Percentiles rank a stretch among this genome's conserved stretches.
phyloP scores from a whole-genome alignment of 2,888 invertebrate genomes.

The Meta bourneti region DNA sequence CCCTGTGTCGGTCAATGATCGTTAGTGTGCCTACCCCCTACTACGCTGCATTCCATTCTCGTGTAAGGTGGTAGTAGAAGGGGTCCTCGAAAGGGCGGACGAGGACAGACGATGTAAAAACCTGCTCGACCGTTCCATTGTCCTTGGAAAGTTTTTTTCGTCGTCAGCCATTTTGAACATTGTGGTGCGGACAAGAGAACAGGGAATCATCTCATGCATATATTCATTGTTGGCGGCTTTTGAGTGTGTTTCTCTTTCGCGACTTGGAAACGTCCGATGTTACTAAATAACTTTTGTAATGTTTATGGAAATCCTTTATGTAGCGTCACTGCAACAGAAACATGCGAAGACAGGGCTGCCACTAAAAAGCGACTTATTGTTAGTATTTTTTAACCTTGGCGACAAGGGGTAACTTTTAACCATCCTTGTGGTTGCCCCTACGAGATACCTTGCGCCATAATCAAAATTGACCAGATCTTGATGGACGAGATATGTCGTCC shows the following conservation, averaged over 20 bases:
- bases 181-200: neutral
- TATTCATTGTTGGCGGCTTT: neutral
- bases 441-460: too few relatives aligned
- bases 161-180: neutral
- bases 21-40: slow-evolving; percentile 6
- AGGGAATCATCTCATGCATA: neutral
- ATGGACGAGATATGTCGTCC: too few relatives aligned
- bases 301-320: neutral
- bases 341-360: neutral
- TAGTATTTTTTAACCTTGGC: too few relatives aligned
- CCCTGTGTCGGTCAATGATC: slow-evolving; percentile 44
- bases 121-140: slow-evolving; percentile 8
- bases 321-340: neutral
- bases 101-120: neutral
- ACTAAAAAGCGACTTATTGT: neutral
- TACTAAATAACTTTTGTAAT: neutral
- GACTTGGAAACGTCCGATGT: neutral
- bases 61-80: slow-evolving; percentile 32
- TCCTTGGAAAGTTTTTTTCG: slow-evolving; percentile 22
- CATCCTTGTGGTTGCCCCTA: too few relatives aligned
- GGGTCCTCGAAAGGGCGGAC: neutral
- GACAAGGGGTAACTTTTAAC: too few relatives aligned
- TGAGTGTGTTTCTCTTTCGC: neutral
- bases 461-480: too few relatives aligned
- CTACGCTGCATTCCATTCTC: slow-evolving; percentile 55